Evolutionary conservation across 2,113 vertebrate genomes (phyloP).

Genomic region (Indicator maculatus): DNA sequence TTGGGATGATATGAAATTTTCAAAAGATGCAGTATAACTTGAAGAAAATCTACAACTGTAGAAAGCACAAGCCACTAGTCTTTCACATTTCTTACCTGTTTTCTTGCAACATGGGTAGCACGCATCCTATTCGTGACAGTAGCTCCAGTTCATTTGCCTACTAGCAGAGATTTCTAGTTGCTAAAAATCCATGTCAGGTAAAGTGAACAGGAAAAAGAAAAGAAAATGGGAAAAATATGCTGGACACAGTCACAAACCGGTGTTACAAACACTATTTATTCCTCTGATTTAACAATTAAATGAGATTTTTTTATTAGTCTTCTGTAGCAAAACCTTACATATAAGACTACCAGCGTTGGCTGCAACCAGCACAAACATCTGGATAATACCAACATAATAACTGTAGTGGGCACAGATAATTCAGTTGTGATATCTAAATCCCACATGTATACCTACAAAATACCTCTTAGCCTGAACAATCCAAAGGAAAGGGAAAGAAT

Average conservation of each 20-base stretch:
- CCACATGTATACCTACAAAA: background rate
- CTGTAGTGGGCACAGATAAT: background rate
- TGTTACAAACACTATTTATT: background rate
- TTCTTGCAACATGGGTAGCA: background rate
- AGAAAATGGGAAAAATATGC: slow-evolving; percentile 1
- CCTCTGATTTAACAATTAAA: background rate
- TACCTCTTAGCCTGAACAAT: background rate
- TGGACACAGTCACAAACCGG: background rate
- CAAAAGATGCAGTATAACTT: background rate
- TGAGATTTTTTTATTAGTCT: background rate
- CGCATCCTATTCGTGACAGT: background rate
- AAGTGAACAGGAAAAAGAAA: background rate
- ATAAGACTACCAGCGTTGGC: background rate
- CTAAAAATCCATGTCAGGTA: background rate
- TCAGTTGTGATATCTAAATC: background rate
- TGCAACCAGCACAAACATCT: background rate
- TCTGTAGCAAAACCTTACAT: background rate
- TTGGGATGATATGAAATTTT: background rate
- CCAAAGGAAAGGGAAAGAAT: background rate
- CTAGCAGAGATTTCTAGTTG: background rate
- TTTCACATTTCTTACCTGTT: background rate
- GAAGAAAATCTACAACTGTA: background rate
- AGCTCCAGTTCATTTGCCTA: background rate
- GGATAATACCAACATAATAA: background rate
- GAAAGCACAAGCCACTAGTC: background rate